Evolutionary conservation across 2,797 vertebrate genomes (phyloP).

Genomic region (Hozukius guyotensis): DNA sequence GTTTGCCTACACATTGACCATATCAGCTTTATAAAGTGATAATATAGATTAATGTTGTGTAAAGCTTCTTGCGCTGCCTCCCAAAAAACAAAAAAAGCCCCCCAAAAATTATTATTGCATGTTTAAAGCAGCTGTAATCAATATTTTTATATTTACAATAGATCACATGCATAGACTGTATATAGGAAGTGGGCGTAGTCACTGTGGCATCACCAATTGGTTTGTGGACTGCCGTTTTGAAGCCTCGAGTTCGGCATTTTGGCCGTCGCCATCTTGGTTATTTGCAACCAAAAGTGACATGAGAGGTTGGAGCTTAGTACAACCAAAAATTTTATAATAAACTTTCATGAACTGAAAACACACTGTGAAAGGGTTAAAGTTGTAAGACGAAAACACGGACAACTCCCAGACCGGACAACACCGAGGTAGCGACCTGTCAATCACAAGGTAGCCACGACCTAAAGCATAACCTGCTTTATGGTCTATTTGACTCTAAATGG

Average conservation of each 20-base stretch:
- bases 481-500: too few species aligned
- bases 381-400: too few species aligned
- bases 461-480: too few species aligned
- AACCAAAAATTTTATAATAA: too few species aligned
- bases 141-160: not conserved
- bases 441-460: too few species aligned
- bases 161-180: not conserved
- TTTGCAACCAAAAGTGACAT: too few species aligned
- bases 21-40: not conserved
- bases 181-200: not conserved
- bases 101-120: not conserved
- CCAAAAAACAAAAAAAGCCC: not conserved
- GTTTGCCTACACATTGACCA: not conserved
- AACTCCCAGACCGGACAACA: too few species aligned
- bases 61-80: not conserved
- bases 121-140: not conserved
- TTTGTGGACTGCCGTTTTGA: not conserved
- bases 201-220: not conserved
- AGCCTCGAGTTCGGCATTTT: too few species aligned
- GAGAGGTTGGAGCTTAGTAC: too few species aligned
- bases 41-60: not conserved
- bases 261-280: too few species aligned
- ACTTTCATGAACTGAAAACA: too few species aligned
- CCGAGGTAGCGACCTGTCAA: accelerated
- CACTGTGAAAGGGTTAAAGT: too few species aligned